Conservation (phyloP, 2,113 vertebrate species). For the Junco hyemalis region DNA sequence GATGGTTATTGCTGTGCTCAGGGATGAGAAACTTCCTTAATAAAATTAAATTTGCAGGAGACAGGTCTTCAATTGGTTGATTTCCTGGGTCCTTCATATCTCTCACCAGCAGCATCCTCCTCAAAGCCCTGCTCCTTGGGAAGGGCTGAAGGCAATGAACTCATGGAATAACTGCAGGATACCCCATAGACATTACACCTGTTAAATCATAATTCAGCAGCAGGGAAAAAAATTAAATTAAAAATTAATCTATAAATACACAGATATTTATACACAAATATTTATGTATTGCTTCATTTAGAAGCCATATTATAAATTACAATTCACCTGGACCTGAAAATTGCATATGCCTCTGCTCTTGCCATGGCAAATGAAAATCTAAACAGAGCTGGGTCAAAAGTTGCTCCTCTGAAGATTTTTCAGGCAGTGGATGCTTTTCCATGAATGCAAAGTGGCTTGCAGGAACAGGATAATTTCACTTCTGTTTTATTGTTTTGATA, state of each 20-base stretch:
- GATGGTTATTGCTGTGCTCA: not conserved
- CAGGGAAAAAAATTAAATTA: not conserved
- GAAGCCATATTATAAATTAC: not conserved
- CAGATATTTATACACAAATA: not conserved
- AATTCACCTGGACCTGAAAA: not conserved
- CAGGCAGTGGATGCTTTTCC: not conserved
- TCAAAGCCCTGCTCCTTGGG: slow-evolving; percentile 14
- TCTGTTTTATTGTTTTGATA: not conserved
- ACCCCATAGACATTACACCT: not conserved
- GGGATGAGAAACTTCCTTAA: not conserved
- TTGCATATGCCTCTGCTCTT: not conserved
- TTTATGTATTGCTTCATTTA: not conserved
- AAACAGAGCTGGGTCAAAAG: slow-evolving; percentile 17
- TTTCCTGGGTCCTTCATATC: slow-evolving; percentile 59
- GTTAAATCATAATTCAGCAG: not conserved
- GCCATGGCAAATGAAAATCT: not conserved
- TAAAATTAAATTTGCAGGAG: not conserved
- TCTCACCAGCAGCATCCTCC: slow-evolving; percentile 18
- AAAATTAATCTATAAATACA: not conserved
- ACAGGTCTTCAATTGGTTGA: not conserved
- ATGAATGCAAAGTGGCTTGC: not conserved
- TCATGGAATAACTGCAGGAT: not conserved
- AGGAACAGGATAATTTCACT: not conserved
- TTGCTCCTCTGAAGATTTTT: not conserved
- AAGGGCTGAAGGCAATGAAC: not conserved